A percentile compares a stretch with the other conserved stretches of the same genome.
phyloP scores from a whole-genome alignment of 2,888 invertebrate genomes.

The Hipparchia semele region DNA sequence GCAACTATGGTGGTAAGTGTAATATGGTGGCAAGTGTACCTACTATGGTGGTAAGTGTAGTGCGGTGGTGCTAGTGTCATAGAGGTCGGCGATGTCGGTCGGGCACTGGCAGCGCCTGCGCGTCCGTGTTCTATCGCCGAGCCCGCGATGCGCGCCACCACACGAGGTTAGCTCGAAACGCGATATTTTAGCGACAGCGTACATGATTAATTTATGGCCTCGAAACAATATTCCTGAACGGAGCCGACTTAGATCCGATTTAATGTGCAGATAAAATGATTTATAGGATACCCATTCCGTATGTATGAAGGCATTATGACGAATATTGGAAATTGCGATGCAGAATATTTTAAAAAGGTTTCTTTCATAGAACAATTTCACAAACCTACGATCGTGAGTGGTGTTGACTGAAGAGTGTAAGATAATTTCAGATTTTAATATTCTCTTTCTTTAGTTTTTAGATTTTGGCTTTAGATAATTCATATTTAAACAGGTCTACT shows the following conservation, averaged over 20 bases:
- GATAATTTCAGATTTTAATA: too few species aligned
- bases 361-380: neutral
- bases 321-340: conserved; percentile 7
- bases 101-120: conserved; percentile 49
- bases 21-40: too few species aligned
- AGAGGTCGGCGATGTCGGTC: too few species aligned
- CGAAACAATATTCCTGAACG: conserved; percentile 69
- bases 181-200: conserved; percentile 81
- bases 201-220: conserved; percentile 81
- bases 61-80: too few species aligned
- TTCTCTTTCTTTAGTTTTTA: too few species aligned
- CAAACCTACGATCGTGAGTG: neutral
- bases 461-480: too few species aligned
- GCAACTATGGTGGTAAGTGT: too few species aligned
- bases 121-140: conserved; percentile 63
- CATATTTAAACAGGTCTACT: too few species aligned
- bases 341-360: neutral
- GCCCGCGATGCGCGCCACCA: conserved; percentile 64
- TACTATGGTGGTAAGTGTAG: too few species aligned
- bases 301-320: neutral
- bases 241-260: conserved; percentile 69
- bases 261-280: conserved; percentile 76
- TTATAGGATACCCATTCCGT: conserved; percentile 60
- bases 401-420: too few species aligned
- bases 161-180: conserved; percentile 62